Evolutionary conservation across 2,797 vertebrate species (phyloP), one percentile per base, ranked within the genome.

Genomic region (Arrhamphus sclerolepis): DNA sequence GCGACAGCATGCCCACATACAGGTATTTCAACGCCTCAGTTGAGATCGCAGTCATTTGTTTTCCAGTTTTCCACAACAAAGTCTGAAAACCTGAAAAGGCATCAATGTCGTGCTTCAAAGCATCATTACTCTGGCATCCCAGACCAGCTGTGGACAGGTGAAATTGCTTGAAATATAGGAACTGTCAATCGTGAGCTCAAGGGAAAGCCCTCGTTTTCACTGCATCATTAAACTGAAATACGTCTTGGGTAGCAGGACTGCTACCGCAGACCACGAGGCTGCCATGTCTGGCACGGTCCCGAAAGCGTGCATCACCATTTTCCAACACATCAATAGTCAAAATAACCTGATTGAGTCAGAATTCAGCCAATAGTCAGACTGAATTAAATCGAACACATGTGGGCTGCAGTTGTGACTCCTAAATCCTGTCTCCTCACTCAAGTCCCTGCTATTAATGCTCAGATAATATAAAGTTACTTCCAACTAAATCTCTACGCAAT

Each of bases 401-500:
- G 59, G 55, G 66, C 48, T 70, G 59, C 72, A 80, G 69, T 69
- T 71, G 53, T 38, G 76, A 50, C 65, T 77, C 44, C 54, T 62
- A 49, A 5, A 56, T 55, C 48, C 43, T 2, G 38, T 74, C 78
- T 71, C 34, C 47, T 60, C 63, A 20, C 55, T 77, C 64, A 5
- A 56, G 55, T 62, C 69, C 48, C 55, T 73, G 43, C 70, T 75
- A 83, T 63, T 72, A 74, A 77, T 38, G 44, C 79, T 72, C 72
- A 54, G 62, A 80, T 78, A 75, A 84, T 87, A 83, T 92, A 84
- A 72, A 40, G 84, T 93, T 88, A 90, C 88, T 75, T 60, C 70
- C 46, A 34, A 56, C 57, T 83, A 80, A 91, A 89, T 77, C 88
- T 84, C 71, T 17, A 40, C 19, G 65, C 80, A 87, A 88, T 88